These are phyloP conservation scores for Psilopogon haemacephalus DNA, from an alignment of 2,113 vertebrate genomes.

Conservation along the genomic window DNA sequence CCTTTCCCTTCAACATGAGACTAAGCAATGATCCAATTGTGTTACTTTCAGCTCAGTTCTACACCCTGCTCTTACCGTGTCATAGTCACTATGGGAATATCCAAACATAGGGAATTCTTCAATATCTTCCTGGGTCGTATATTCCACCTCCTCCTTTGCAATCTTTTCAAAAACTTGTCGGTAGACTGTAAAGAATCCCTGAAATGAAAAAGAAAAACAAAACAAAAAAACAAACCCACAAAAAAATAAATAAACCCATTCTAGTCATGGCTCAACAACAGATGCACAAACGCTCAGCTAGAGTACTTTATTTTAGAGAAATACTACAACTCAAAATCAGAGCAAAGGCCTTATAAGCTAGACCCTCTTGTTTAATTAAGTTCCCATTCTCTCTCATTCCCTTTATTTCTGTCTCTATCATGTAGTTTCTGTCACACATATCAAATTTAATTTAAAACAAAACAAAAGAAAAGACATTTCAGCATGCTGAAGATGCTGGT, in stretches of 20 bases:
- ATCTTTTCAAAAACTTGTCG: slow-evolving; percentile 89
- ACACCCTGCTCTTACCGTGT: slow-evolving; percentile 77
- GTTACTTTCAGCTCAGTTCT: not conserved
- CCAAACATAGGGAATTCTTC: slow-evolving; percentile 90
- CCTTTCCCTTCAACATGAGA: not conserved
- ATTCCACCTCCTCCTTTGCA: slow-evolving; percentile 89
- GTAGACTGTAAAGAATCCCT: slow-evolving; percentile 94
- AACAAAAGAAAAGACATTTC: not conserved
- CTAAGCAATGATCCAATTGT: not conserved
- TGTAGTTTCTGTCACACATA: not conserved
- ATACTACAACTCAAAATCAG: not conserved
- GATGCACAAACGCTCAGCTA: not conserved
- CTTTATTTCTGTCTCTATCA: not conserved
- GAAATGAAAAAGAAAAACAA: not conserved
- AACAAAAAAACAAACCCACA: no score
- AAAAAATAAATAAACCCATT: no score
- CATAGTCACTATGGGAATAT: slow-evolving; percentile 91
- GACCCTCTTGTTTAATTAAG: not conserved
- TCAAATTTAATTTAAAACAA: not conserved
- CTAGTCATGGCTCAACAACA: fast-evolving
- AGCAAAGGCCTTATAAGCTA: not conserved
- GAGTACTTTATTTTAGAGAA: not conserved
- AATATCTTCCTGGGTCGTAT: slow-evolving; percentile 75
- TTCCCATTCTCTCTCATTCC: not conserved
- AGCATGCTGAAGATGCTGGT: not conserved